phyloP scores from a whole-genome alignment of 2,797 vertebrate genomes.

The Vireo griseus region DNA sequence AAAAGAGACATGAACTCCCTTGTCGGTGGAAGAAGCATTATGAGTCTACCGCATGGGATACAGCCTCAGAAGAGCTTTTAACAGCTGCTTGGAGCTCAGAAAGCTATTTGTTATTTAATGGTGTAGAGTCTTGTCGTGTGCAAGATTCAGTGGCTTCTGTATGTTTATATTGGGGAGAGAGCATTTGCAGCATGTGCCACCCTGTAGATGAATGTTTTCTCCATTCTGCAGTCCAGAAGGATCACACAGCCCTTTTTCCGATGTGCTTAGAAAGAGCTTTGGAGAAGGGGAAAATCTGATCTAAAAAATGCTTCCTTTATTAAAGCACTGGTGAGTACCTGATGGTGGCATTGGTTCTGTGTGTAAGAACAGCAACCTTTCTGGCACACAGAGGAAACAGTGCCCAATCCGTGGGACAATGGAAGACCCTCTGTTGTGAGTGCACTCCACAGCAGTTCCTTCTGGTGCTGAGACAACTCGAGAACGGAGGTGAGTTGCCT shows the following conservation, averaged over 20 bases:
- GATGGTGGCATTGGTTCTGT: not conserved
- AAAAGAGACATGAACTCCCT: not conserved
- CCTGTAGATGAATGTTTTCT: fast-evolving
- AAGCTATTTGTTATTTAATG: fast-evolving
- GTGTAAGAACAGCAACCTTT: not conserved
- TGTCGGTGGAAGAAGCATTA: not conserved
- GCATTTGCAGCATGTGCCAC: fast-evolving
- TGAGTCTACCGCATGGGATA: fast-evolving
- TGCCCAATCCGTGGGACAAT: no score
- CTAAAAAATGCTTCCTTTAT: not conserved
- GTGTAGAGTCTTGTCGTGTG: not conserved
- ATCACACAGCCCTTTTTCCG: fast-evolving
- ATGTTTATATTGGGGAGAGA: not conserved
- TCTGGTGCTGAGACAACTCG: fast-evolving
- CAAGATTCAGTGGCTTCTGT: no score
- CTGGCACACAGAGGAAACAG: fast-evolving
- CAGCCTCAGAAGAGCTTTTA: not conserved
- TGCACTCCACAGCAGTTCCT: fast-evolving
- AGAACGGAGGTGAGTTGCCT: fast-evolving
- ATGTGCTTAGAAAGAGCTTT: not conserved
- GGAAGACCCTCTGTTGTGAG: not conserved
- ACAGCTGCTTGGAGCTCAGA: not conserved
- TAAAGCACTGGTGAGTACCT: fast-evolving
- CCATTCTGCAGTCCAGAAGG: fast-evolving
- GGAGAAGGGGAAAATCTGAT: not conserved